phyloP scores from a whole-genome alignment of 1,140 invertebrate species.

The Trichonephila clavipes region DNA sequence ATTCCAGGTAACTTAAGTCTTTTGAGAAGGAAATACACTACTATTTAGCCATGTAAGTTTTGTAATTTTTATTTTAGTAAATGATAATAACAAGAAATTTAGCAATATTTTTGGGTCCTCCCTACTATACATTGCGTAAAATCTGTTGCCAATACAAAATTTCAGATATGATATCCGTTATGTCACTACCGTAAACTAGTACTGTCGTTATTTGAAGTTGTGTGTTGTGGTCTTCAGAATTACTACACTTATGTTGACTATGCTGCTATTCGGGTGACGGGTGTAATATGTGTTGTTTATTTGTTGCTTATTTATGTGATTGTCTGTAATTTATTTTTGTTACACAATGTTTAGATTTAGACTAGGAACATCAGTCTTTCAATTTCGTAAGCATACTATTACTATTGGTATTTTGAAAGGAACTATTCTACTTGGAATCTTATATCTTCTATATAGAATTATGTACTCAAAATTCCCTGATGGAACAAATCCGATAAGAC shows the following conservation, averaged over 20 bases:
- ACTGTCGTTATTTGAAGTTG: neutral
- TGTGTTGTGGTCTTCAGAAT: neutral
- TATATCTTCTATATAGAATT: constrained; percentile 29
- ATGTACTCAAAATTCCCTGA: constrained; percentile 40
- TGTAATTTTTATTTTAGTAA: too few relatives aligned
- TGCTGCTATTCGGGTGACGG: neutral
- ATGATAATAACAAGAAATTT: too few relatives aligned
- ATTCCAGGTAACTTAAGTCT: too few relatives aligned
- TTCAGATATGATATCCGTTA: neutral
- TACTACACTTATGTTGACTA: neutral
- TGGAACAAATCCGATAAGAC: neutral
- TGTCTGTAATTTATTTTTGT: neutral
- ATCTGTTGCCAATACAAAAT: neutral
- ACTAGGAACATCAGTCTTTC: constrained; percentile 72
- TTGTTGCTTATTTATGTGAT: constrained; percentile 5
- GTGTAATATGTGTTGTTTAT: neutral
- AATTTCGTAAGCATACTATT: constrained; percentile 62
- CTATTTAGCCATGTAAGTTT: too few relatives aligned
- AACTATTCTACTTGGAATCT: constrained; percentile 19
- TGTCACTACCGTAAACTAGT: constrained; percentile 4
- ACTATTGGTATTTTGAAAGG: constrained; percentile 11
- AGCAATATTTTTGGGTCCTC: too few relatives aligned
- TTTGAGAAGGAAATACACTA: too few relatives aligned
- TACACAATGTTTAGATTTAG: constrained; percentile 68
- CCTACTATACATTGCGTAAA: neutral